These are phyloP conservation scores for Agapetus fuscipes DNA, from an alignment of 2,888 invertebrate genomes.

Conservation along the genomic window DNA sequence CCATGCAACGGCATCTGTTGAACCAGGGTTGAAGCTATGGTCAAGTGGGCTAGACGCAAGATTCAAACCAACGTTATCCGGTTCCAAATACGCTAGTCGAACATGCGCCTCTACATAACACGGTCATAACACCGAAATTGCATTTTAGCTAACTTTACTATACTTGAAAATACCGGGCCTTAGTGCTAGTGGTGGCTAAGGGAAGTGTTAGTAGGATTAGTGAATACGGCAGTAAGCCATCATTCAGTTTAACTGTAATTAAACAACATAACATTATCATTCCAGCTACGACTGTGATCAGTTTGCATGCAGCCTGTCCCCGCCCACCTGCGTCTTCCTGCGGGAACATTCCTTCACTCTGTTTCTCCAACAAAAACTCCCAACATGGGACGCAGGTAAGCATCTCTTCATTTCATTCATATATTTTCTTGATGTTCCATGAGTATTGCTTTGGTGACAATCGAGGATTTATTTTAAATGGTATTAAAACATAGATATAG, in stretches of 20 bases:
- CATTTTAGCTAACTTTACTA: no score
- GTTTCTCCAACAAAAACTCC: slow-evolving; percentile 46
- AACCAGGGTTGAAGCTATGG: no score
- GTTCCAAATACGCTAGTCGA: no score
- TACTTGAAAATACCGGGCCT: no score
- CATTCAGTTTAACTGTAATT: background rate
- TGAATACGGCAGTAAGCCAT: background rate
- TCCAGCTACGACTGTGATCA: slow-evolving; percentile 52
- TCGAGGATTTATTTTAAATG: slow-evolving; percentile 8
- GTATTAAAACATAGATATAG: slow-evolving; percentile 23
- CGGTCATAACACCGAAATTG: no score
- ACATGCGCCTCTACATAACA: no score
- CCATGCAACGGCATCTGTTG: no score
- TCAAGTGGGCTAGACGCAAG: no score
- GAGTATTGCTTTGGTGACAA: no score
- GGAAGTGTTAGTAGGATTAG: background rate
- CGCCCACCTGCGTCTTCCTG: slow-evolving; percentile 58
- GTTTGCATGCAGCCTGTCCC: slow-evolving; percentile 60
- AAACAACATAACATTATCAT: background rate
- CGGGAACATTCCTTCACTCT: slow-evolving; percentile 58
- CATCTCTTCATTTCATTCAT: slow-evolving; percentile 23
- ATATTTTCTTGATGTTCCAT: no score
- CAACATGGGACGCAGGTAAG: slow-evolving; percentile 37
- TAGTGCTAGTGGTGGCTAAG: no score
- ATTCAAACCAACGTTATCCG: no score